These are phyloP conservation scores for Erebia epiphron DNA, from an alignment of 2,888 invertebrate species.

Conservation along the genomic window DNA sequence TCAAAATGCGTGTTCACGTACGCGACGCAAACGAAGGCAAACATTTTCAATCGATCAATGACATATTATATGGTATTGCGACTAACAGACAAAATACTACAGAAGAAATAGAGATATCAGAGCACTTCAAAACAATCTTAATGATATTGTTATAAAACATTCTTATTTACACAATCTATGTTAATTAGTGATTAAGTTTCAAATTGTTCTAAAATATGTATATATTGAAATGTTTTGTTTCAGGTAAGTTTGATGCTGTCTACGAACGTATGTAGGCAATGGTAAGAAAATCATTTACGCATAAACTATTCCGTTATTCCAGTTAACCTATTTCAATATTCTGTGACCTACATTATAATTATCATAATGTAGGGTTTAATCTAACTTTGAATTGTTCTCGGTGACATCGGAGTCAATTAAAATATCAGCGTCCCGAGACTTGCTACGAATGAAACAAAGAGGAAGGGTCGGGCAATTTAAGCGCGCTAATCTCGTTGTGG, in stretches of 20 bases:
- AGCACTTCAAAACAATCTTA: background rate
- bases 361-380: constrained; percentile 12
- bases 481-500: constrained; percentile 32
- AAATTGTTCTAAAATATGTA: background rate
- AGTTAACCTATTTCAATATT: background rate
- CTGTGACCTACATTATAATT: constrained; percentile 6
- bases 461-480: constrained; percentile 28
- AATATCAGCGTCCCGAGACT: constrained; percentile 24
- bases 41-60: no score
- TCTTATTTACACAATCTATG: no score
- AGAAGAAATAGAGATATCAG: no score
- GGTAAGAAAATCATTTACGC: background rate
- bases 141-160: no score
- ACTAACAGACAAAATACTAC: no score
- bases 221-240: constrained; percentile 22
- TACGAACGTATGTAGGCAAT: background rate
- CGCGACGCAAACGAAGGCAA: background rate
- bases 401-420: constrained; percentile 14
- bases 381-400: constrained; percentile 4
- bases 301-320: background rate
- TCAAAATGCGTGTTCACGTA: background rate
- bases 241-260: constrained; percentile 20
- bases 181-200: no score
- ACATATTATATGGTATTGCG: no score
- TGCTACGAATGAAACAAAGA: constrained; percentile 29